phyloP scores from a whole-genome alignment of 2,797 vertebrate genomes.

The Poliocrania exsul region DNA sequence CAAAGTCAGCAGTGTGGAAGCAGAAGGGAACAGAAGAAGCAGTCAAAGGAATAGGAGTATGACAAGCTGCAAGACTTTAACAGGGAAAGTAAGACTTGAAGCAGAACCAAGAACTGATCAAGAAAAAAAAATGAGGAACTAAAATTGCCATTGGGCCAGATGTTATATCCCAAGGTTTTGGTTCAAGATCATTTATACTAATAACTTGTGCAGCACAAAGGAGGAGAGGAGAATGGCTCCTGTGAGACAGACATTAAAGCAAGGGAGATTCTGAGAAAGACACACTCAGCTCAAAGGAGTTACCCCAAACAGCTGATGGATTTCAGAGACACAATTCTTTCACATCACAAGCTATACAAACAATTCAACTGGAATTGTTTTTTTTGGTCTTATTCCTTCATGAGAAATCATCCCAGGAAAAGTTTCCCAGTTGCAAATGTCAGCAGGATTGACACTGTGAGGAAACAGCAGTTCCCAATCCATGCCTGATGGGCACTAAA shows the following conservation, averaged over 20 bases:
- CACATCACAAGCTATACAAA: not conserved
- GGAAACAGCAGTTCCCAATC: not conserved
- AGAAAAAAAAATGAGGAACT: not conserved
- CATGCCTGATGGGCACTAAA: not conserved
- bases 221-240: not conserved
- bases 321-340: not conserved
- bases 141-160: not conserved
- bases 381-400: not conserved
- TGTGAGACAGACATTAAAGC: not conserved
- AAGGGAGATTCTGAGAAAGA: not conserved
- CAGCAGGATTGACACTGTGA: not conserved
- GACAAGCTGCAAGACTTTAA: not conserved
- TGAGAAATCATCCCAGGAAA: not conserved
- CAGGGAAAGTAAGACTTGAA: not conserved
- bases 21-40: not conserved
- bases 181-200: not conserved
- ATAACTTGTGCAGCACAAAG: not conserved
- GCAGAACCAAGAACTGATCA: not conserved
- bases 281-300: not conserved
- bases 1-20: not conserved
- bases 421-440: not conserved
- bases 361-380: not conserved
- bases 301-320: not conserved
- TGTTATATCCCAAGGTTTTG: not conserved
- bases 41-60: not conserved